Evolutionary conservation across 2,113 vertebrate species (phyloP), one percentile per base, ranked within the genome.

Genomic region (Sterrhoptilus dennistouni): DNA sequence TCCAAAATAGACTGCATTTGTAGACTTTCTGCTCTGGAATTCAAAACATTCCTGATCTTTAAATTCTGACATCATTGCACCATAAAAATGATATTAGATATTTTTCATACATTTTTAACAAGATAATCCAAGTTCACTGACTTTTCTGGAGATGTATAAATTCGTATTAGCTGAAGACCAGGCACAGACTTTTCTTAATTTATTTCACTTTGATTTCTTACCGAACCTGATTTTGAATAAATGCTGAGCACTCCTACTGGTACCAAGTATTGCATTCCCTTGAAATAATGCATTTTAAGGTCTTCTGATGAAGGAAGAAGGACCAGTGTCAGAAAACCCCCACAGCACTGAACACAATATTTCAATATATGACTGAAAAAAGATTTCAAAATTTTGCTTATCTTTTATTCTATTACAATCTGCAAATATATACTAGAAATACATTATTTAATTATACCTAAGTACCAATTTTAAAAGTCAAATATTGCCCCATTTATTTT

Each of bases 361-460:
- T 74, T 45, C 38, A 27, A 33, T 6, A 2, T 8, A 56, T 20
- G 7, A 49, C 35, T 83, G 1, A 6, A 50, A 36, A 75, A 60
- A 33, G 6, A 1, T 4, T 25, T 53, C 9, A 70, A 54, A 94
- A 40, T 66, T 82, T 40, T 69, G 1, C 12, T 6, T 0, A 1
- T 38, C 8, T 72, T 88, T 71, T 40, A 10, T 88, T 91, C 35
- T 72, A 7, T 23, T 11, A 18, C 15, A 59, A 64, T 54, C 12
- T 13, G 2, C 36, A 60, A 10, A 19, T 4, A 68, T 10, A 54
- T 22, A n/a, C 27, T 44, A 85, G 38, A 83, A 86, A 50, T 54
- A 36, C 4, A 18, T 28, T 5, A 40, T 19, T 63, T 6, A 45
- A 6, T 9, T 2, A 3, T 66, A 29, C 4, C 7, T 42, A 63